These are phyloP conservation scores for Salvelinus sp. DNA, from an alignment of 2,113 vertebrate genomes.

Conservation along the genomic window DNA sequence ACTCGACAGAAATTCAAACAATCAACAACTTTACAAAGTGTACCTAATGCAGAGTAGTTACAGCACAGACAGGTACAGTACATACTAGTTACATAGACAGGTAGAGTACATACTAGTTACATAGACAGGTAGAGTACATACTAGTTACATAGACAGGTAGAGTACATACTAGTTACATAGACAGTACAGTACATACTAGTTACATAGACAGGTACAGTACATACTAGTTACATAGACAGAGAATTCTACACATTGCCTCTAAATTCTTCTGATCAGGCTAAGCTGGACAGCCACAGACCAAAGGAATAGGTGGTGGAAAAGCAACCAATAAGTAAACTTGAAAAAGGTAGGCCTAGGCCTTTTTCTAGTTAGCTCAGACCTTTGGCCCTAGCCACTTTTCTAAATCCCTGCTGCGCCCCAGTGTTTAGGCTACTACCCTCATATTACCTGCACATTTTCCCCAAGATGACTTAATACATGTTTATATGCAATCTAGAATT, in stretches of 20 bases:
- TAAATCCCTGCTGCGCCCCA: constrained; percentile 48
- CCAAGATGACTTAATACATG: constrained; percentile 63
- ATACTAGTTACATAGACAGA: neutral
- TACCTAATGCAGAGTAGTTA: neutral
- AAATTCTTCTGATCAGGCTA: neutral
- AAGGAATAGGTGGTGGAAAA: neutral
- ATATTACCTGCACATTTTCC: constrained; percentile 34
- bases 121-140: neutral
- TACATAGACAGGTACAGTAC: neutral
- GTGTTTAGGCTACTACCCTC: constrained; percentile 31
- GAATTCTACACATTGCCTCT: neutral
- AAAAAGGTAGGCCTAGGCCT: neutral
- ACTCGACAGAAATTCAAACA: neutral
- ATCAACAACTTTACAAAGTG: too few species aligned
- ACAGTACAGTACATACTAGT: too few species aligned
- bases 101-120: neutral
- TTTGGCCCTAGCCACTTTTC: constrained; percentile 17
- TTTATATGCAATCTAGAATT: constrained; percentile 53
- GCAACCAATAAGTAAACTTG: neutral
- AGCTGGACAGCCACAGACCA: neutral
- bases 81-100: too few species aligned
- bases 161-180: neutral
- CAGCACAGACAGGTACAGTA: neutral
- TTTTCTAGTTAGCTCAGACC: too few species aligned
- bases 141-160: too few species aligned